These are phyloP conservation scores for Lerema accius DNA, from an alignment of 1,140 invertebrate genomes.

Conservation along the genomic window DNA sequence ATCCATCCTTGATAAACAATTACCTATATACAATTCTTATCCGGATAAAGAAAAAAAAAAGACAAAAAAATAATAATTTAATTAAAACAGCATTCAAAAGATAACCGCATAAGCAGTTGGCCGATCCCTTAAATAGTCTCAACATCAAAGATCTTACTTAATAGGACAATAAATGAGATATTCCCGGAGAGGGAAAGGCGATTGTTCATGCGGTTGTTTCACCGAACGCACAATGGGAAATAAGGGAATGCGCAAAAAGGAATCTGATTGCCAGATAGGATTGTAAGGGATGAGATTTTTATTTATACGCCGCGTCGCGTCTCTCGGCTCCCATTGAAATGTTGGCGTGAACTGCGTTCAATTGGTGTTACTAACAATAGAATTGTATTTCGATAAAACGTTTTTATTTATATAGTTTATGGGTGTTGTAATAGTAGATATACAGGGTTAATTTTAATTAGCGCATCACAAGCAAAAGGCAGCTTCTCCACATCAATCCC, in stretches of 20 bases:
- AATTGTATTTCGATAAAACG: too few species aligned
- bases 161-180: slow-evolving; percentile 25
- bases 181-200: slow-evolving; percentile 14
- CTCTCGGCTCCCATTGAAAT: slow-evolving; percentile 17
- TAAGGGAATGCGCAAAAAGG: slow-evolving; percentile 25
- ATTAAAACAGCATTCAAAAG: too few species aligned
- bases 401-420: too few species aligned
- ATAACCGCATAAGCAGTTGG: too few species aligned
- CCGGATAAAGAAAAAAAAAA: too few species aligned
- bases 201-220: slow-evolving; percentile 32
- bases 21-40: too few species aligned
- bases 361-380: neutral
- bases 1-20: too few species aligned
- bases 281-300: slow-evolving; percentile 29
- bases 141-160: slow-evolving; percentile 13
- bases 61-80: too few species aligned
- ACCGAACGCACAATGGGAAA: slow-evolving; percentile 27
- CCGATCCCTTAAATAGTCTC: slow-evolving; percentile 1
- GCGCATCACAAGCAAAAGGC: too few species aligned
- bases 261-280: slow-evolving; percentile 30
- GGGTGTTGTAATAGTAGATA: too few species aligned
- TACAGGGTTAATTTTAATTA: too few species aligned
- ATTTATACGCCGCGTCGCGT: slow-evolving; percentile 15
- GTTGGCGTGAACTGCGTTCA: slow-evolving; percentile 1
- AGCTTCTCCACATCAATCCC: too few species aligned